Conservation (phyloP, 2,888 invertebrate genomes). For the Venusia cambrica region DNA sequence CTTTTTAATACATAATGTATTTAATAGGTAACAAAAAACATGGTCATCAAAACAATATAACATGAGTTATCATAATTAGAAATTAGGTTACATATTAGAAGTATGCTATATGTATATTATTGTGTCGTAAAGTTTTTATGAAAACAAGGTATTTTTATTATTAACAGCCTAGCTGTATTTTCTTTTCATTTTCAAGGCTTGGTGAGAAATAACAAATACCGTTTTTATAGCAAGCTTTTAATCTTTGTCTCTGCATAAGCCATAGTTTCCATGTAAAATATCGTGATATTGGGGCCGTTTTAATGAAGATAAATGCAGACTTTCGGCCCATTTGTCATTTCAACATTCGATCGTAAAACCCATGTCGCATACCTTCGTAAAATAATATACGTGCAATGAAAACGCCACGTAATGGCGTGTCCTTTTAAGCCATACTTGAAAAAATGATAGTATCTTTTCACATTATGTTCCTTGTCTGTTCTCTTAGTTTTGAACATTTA, state of each 20-base stretch:
- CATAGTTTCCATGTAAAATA: conserved; percentile 15
- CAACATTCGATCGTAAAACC: conserved; percentile 13
- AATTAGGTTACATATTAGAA: too few relatives aligned
- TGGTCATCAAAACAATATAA: too few relatives aligned
- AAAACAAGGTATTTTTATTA: too few relatives aligned
- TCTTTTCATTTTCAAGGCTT: conserved; percentile 6
- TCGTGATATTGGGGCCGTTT: conserved; percentile 18
- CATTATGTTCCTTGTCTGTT: conserved; percentile 24
- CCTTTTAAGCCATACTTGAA: conserved; percentile 12
- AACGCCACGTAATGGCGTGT: conserved; percentile 9
- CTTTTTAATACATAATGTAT: too few relatives aligned
- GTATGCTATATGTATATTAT: too few relatives aligned
- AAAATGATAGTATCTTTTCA: conserved; percentile 14
- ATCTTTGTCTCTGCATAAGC: conserved; percentile 11
- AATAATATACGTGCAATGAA: conserved; percentile 13
- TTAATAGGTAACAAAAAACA: too few relatives aligned
- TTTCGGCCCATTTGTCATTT: conserved; percentile 17
- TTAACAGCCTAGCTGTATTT: too few relatives aligned
- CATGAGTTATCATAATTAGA: too few relatives aligned
- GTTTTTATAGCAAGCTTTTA: conserved; percentile 6
- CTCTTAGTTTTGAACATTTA: conserved; percentile 18
- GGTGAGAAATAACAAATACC: conserved; percentile 6
- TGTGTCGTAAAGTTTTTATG: too few relatives aligned
- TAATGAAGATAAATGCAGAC: conserved; percentile 18
- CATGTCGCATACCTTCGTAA: conserved; percentile 10